Evolutionary conservation across 2,888 invertebrate species (phyloP).

Genomic region (Gymnocheta viridis): DNA sequence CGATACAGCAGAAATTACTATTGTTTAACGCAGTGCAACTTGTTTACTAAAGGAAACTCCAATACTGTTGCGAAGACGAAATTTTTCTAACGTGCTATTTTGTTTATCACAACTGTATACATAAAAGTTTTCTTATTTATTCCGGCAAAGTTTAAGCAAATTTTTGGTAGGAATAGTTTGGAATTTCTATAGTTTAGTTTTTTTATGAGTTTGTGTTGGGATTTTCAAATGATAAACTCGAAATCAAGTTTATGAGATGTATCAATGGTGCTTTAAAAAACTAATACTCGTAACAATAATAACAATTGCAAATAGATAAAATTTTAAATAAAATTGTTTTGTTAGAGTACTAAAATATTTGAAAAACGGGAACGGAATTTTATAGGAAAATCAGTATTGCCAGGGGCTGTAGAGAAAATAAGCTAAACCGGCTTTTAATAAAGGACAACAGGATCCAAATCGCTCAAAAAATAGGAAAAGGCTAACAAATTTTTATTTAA

Average conservation of each 20-base stretch:
- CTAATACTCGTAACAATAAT: slow-evolving; percentile 10
- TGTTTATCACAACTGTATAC: no score
- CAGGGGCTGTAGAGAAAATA: no score
- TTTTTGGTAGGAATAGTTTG: slow-evolving; percentile 24
- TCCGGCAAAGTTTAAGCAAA: slow-evolving; percentile 25
- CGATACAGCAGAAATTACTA: no score
- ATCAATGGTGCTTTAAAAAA: slow-evolving; percentile 17
- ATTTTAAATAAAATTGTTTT: not conserved
- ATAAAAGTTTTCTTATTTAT: slow-evolving; percentile 51
- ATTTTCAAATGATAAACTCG: slow-evolving; percentile 41
- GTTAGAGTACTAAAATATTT: not conserved
- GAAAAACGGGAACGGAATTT: not conserved
- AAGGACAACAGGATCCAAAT: no score
- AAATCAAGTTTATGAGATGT: slow-evolving; percentile 3
- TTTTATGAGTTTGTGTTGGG: slow-evolving; percentile 35
- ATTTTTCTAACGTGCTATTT: no score
- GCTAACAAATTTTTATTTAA: no score
- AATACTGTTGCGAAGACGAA: no score
- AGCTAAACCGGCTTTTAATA: no score
- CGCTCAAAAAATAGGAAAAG: no score
- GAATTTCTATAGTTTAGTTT: slow-evolving; percentile 32
- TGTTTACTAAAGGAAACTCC: no score
- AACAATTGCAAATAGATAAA: slow-evolving; percentile 18
- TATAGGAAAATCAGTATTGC: no score
- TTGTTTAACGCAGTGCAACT: no score